Percentiles rank a stretch among this genome's conserved stretches.
Conservation (phyloP, 2,113 vertebrate species). For the Ochotona curzoniae region DNA sequence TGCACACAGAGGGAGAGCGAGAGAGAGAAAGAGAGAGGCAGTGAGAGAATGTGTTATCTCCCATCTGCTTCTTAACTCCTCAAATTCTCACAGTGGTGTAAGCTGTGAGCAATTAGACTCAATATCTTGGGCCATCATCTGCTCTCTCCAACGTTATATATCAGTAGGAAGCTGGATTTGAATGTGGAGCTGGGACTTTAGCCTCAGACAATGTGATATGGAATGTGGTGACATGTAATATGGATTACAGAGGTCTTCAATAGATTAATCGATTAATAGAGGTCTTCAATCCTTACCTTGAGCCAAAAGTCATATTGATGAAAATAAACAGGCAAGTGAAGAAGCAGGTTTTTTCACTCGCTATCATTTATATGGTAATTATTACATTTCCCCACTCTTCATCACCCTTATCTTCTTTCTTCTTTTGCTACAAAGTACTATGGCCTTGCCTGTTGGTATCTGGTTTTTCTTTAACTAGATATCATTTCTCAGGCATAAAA, state of each 20-base stretch:
- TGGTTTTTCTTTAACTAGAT: neutral
- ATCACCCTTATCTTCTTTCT: neutral
- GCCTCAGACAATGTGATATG: no score
- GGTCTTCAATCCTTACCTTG: neutral
- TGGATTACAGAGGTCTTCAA: neutral
- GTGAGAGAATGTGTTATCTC: no score
- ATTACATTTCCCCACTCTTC: neutral
- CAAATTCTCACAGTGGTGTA: no score
- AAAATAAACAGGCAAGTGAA: neutral
- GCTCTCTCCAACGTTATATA: no score
- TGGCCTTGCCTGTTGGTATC: neutral
- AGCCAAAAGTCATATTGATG: neutral
- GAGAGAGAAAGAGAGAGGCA: no score
- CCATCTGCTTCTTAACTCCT: no score
- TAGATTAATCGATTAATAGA: neutral
- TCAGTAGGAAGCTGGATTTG: no score
- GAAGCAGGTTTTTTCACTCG: neutral
- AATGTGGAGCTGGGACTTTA: no score
- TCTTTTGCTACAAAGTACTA: neutral
- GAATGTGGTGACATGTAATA: neutral
- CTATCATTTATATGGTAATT: neutral
- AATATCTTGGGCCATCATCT: no score
- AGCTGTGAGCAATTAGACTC: no score
- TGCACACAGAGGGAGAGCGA: no score
- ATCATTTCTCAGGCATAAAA: neutral